Percentiles rank a stretch among this genome's conserved stretches.
Evolutionary conservation across 2,888 invertebrate species (phyloP).

Genomic region (Melanargia galathea): DNA sequence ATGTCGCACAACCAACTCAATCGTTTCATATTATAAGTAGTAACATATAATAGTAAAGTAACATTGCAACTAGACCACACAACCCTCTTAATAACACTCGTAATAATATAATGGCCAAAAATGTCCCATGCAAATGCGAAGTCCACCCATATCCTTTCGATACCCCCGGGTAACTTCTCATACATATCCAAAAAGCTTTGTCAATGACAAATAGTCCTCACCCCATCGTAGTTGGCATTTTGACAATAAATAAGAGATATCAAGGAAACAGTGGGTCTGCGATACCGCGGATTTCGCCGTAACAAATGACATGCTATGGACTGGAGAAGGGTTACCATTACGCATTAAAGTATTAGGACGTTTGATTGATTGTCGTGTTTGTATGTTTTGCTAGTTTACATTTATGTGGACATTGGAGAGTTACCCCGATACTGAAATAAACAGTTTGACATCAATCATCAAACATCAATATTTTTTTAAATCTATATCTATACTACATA

Average conservation of each 20-base stretch:
- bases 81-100: slow-evolving; percentile 18
- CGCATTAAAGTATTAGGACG: slow-evolving; percentile 53
- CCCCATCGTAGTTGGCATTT: slow-evolving; percentile 72
- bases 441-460: neutral
- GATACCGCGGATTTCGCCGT: slow-evolving; percentile 64
- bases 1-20: neutral
- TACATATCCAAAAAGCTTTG: slow-evolving; percentile 64
- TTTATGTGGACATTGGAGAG: neutral
- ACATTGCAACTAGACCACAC: neutral
- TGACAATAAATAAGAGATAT: slow-evolving; percentile 80
- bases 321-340: slow-evolving; percentile 70
- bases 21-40: slow-evolving; percentile 5
- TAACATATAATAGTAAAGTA: too few species aligned
- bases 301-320: slow-evolving; percentile 78
- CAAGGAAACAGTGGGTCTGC: slow-evolving; percentile 61
- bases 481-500: too few species aligned
- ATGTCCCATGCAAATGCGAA: slow-evolving; percentile 24
- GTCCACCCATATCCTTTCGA: slow-evolving; percentile 51
- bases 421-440: neutral
- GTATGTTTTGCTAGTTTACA: slow-evolving; percentile 40
- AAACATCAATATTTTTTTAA: too few species aligned
- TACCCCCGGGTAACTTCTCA: slow-evolving; percentile 49
- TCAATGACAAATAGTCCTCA: slow-evolving; percentile 78
- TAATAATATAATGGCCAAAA: slow-evolving; percentile 20
- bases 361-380: slow-evolving; percentile 62